These are phyloP conservation scores for Pentalonia nigronervosa DNA, from an alignment of 1,140 invertebrate species.

Conservation along the genomic window DNA sequence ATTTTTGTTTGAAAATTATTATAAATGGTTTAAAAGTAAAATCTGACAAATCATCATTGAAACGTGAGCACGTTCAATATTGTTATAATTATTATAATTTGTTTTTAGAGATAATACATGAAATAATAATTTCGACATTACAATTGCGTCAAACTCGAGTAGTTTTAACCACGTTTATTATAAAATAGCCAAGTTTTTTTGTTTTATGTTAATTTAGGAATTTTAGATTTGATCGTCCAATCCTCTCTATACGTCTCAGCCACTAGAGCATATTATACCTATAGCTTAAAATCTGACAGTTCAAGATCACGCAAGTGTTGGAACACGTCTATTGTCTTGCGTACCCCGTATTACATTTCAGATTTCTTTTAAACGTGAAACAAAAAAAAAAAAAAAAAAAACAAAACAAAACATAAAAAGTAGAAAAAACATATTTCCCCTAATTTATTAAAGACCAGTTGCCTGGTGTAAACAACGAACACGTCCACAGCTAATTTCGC, in stretches of 20 bases:
- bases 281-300: constrained; percentile 42
- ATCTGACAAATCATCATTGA: neutral
- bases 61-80: neutral
- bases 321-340: constrained; percentile 47
- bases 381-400: constrained; percentile 21
- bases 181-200: constrained; percentile 24
- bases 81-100: neutral
- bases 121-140: neutral
- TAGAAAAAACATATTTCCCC: constrained; percentile 45
- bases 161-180: neutral
- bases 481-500: constrained; percentile 56
- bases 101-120: neutral
- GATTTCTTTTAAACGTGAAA: constrained; percentile 49
- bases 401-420: neutral
- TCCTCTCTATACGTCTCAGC: neutral
- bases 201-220: constrained; percentile 21
- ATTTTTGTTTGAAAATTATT: neutral
- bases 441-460: constrained; percentile 55
- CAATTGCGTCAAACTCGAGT: neutral
- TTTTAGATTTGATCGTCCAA: constrained; percentile 31
- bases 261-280: neutral
- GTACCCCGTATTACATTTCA: constrained; percentile 51
- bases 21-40: neutral
- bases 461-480: constrained; percentile 56
- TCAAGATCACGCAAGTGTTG: constrained; percentile 56